Base-by-base conservation (phyloP, 2,888 invertebrate genomes). In the Eremobia ochroleuca region DNA sequence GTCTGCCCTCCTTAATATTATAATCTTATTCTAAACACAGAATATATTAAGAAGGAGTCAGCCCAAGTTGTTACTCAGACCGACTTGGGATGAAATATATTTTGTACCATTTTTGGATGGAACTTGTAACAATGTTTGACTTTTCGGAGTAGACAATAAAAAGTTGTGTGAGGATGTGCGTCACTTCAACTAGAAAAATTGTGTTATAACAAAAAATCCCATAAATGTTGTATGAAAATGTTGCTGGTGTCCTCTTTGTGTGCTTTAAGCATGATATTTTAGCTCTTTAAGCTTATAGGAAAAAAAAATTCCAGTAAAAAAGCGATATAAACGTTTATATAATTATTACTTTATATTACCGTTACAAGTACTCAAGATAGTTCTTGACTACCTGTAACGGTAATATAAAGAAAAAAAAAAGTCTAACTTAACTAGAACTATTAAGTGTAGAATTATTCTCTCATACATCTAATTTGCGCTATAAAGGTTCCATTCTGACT, bases 11-110 rank as follows among this genome's bases (percentile, higher is more conserved):
- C 94, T 96, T 95, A 95, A 95, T 96, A 96, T 96, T 96, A 95
- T 96, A 96, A 96, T 96, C 92, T 94, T 95, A 96, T 96, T 96
- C 95, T 94, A 94, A 96, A 96, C 95, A 95, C 91, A 92, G 96
- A 96, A 96, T 96, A 96, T 91, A 96, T 96, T 96, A 95, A 91
- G 91, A 90, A 88, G 91, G 90, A 91, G 91, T 87, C 88, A 89
- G 79, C 86, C 82, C 86, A 90, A 92, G 88, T 91, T 92, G 91
- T 91, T 88, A 88, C 89, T 82, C 65, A 67, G 73, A 72, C 76
- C 69, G 69, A 83, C 82, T 83, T 81, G 77, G 62, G 79, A 72
- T 77, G 78, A 79, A 79, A 83, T 86, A 79, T 82, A 76, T 79
- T 82, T 76, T 65, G 77, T 76, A 37, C 69, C 37, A 78, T 73